Percentiles rank a stretch among this genome's conserved stretches.
phyloP scores from a whole-genome alignment of 2,113 vertebrate genomes.

The Falcunculus frontatus region DNA sequence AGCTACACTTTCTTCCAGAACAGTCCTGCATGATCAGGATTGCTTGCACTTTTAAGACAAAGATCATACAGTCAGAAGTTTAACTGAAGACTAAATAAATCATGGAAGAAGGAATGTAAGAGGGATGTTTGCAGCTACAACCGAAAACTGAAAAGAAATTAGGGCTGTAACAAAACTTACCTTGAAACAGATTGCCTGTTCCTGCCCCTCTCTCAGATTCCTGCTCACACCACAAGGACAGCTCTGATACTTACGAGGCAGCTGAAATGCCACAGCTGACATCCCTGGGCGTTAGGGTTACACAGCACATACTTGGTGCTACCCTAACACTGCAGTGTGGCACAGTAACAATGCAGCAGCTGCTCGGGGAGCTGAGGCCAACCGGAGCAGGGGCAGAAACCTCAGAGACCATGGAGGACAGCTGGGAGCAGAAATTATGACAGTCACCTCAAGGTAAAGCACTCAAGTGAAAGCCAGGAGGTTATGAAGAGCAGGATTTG shows the following conservation, averaged over 20 bases:
- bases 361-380: not conserved
- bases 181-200: not conserved
- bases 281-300: not conserved
- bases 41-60: not conserved
- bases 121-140: not conserved
- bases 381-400: not conserved
- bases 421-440: not conserved
- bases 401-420: not conserved
- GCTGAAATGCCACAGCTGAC: conserved; percentile 15
- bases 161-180: conserved; percentile 30
- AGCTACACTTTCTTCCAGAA: not conserved
- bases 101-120: not conserved
- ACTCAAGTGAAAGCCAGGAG: not conserved
- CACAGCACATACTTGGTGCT: not conserved
- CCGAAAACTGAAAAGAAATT: not conserved
- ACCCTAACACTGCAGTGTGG: not conserved
- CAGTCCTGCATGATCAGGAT: not conserved
- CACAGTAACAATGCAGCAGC: conserved; percentile 31
- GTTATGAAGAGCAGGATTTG: not conserved
- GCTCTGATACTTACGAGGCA: not conserved
- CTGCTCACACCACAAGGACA: not conserved
- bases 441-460: conserved; percentile 6
- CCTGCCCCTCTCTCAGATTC: not conserved
- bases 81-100: not conserved
- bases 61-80: not conserved